phyloP scores from a whole-genome alignment of 2,797 vertebrate species.

The Rhynchotus rufescens region DNA sequence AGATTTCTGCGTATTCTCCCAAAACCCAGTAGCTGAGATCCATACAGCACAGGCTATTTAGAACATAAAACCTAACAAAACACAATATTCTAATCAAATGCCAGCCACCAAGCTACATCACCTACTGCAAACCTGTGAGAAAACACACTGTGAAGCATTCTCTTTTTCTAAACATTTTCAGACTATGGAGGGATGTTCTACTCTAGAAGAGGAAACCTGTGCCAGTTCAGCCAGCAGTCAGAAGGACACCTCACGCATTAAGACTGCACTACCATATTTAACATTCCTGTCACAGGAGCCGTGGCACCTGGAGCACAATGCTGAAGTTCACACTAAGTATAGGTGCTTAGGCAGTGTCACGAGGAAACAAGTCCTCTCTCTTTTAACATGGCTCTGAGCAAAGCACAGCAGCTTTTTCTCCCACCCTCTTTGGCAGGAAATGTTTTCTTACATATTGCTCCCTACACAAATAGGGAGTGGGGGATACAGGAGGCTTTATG shows the following conservation, averaged over 20 bases:
- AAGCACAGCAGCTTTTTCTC: slow-evolving; percentile 15
- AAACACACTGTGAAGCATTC: not conserved
- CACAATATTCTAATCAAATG: not conserved
- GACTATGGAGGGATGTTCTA: not conserved
- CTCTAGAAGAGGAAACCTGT: not conserved
- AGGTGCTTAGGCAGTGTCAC: not conserved
- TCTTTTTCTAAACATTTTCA: not conserved
- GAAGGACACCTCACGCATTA: not conserved
- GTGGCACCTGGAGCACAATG: not conserved
- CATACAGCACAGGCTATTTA: not conserved
- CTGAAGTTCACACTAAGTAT: not conserved
- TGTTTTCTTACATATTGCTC: not conserved
- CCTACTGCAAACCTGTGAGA: not conserved
- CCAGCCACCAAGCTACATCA: not conserved
- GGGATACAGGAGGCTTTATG: not conserved
- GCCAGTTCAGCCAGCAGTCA: not conserved
- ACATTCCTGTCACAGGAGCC: not conserved
- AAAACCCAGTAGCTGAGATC: not conserved
- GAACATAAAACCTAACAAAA: not conserved
- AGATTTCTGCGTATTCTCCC: not conserved
- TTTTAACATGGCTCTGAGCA: slow-evolving; percentile 12
- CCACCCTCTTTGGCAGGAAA: not conserved
- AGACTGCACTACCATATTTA: not conserved
- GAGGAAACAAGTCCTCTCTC: not conserved
- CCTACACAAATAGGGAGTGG: not conserved